These are phyloP conservation scores for Allolobophora icterica DNA, from an alignment of 2,888 invertebrate genomes.

Conservation along the genomic window DNA sequence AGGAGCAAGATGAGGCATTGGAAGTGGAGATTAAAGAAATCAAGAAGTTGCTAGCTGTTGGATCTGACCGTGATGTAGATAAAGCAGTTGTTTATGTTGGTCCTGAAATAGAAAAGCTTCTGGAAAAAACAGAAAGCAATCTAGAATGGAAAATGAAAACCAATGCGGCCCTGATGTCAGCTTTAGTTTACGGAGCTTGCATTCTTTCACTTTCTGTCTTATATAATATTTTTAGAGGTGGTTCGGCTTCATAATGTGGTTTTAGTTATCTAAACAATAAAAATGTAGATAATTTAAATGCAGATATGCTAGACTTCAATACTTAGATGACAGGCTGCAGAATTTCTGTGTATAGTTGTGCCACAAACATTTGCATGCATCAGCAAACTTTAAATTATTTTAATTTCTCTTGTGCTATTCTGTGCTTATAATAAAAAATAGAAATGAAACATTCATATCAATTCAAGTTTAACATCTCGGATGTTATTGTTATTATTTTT, in stretches of 20 bases:
- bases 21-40: slow-evolving; percentile 56
- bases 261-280: background rate
- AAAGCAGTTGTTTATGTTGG: slow-evolving; percentile 58
- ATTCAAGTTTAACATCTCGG: background rate
- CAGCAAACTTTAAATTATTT: background rate
- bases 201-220: slow-evolving; percentile 54
- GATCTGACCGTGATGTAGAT: slow-evolving; percentile 42
- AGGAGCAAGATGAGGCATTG: slow-evolving; percentile 53
- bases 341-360: background rate
- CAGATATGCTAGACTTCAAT: background rate
- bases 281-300: background rate
- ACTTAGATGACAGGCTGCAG: background rate
- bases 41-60: slow-evolving; percentile 51
- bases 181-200: slow-evolving; percentile 58
- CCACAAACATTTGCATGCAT: background rate
- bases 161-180: slow-evolving; percentile 58
- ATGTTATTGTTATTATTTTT: too few relatives aligned
- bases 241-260: background rate
- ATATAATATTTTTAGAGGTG: slow-evolving; percentile 13
- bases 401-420: background rate
- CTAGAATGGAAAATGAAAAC: slow-evolving; percentile 61
- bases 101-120: slow-evolving; percentile 56
- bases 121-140: slow-evolving; percentile 58
- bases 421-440: background rate
- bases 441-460: background rate